Percentiles rank a stretch among this genome's conserved stretches.
Evolutionary conservation across 1,140 invertebrate species (phyloP).

Genomic region (Aethina tumida): DNA sequence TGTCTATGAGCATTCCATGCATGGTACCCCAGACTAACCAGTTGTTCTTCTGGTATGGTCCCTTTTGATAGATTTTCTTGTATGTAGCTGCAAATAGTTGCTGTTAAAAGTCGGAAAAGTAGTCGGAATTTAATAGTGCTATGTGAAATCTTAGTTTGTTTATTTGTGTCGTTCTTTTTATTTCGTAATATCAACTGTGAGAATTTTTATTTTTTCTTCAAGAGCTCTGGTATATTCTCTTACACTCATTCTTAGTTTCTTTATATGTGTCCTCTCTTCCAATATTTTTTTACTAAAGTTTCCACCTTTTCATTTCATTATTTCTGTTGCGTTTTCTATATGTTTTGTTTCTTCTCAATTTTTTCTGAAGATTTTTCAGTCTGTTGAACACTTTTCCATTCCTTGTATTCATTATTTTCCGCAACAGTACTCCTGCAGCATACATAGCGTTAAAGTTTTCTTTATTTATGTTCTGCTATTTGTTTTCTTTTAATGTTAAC

Average conservation of each 20-base stretch:
- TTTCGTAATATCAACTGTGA: background rate
- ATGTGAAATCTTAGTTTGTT: slow-evolving; percentile 9
- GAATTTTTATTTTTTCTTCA: slow-evolving; percentile 5
- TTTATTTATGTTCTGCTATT: slow-evolving; percentile 2
- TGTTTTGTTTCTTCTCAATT: slow-evolving; percentile 6
- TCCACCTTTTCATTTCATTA: slow-evolving; percentile 7
- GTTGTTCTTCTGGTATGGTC: slow-evolving; percentile 18
- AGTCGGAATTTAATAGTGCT: slow-evolving; percentile 17
- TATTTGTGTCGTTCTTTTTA: slow-evolving; percentile 1
- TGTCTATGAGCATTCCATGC: slow-evolving; percentile 20
- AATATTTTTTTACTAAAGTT: background rate
- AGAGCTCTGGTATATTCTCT: slow-evolving; percentile 7
- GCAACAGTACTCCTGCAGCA: slow-evolving; percentile 6
- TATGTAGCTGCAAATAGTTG: slow-evolving; percentile 11
- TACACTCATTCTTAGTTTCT: slow-evolving; percentile 10
- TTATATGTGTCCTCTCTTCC: slow-evolving; percentile 4
- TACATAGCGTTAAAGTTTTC: slow-evolving; percentile 4
- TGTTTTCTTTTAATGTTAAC: too few relatives aligned
- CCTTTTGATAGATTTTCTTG: slow-evolving; percentile 11
- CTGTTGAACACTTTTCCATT: background rate
- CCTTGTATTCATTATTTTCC: slow-evolving; percentile 2
- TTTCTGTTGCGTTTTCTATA: slow-evolving; percentile 1
- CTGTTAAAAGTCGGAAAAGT: slow-evolving; percentile 19
- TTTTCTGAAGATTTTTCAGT: background rate
- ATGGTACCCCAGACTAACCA: slow-evolving; percentile 19